A percentile compares a stretch with the other conserved stretches of the same genome.
These are phyloP conservation scores for Magallana angulata DNA, from an alignment of 1,140 invertebrate species.

Conservation along the genomic window DNA sequence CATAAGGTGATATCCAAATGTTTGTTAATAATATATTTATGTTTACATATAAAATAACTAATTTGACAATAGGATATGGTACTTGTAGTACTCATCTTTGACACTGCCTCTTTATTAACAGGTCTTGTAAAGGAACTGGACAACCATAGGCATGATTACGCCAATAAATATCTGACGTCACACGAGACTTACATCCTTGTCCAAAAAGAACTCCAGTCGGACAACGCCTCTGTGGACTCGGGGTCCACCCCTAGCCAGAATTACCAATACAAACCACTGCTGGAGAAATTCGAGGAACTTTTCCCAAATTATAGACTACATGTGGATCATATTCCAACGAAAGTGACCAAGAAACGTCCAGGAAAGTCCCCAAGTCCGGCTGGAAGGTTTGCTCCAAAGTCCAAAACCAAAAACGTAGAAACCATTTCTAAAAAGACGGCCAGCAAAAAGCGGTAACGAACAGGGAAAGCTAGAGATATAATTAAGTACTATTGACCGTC, in stretches of 20 bases:
- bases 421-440: conserved; percentile 33
- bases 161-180: conserved; percentile 69
- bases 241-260: conserved; percentile 59
- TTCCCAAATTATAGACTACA: conserved; percentile 75
- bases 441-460: conserved; percentile 14
- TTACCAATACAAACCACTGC: conserved; percentile 70
- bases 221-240: conserved; percentile 52
- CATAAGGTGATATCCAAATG: too few relatives aligned
- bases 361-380: conserved; percentile 75
- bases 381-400: conserved; percentile 61
- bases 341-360: conserved; percentile 58
- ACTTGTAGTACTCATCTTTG: too few relatives aligned
- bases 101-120: conserved; percentile 50
- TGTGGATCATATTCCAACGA: conserved; percentile 69
- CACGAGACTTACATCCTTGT: conserved; percentile 74
- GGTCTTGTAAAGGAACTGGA: conserved; percentile 74
- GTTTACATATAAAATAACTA: too few relatives aligned
- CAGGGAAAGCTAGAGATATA: background rate
- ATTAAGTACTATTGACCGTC: too few relatives aligned
- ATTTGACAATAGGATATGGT: too few relatives aligned
- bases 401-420: conserved; percentile 40
- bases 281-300: conserved; percentile 67
- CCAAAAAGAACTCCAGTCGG: conserved; percentile 68
- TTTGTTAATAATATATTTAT: too few relatives aligned
- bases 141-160: conserved; percentile 70